Percentiles rank a stretch among this genome's conserved stretches.
Evolutionary conservation across 1,140 invertebrate species (phyloP).

Genomic region (Penaeus chinensis): DNA sequence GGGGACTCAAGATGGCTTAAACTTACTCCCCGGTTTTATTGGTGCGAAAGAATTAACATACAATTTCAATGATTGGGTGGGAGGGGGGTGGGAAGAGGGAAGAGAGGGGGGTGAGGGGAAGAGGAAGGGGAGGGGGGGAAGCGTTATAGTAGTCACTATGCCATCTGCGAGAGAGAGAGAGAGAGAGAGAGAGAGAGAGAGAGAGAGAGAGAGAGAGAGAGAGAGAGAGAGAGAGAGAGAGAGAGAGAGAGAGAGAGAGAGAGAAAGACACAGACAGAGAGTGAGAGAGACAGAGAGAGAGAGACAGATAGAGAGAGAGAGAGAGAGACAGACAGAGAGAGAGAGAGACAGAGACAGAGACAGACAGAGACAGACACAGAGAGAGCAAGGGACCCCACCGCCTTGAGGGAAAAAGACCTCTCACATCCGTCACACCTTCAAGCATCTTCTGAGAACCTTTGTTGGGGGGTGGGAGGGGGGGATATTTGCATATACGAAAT

Average conservation of each 20-base stretch:
- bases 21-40: neutral
- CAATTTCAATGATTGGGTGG: neutral
- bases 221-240: neutral
- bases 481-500: too few species aligned
- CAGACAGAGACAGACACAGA: slow-evolving; percentile 1
- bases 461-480: too few species aligned
- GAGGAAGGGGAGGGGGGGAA: neutral
- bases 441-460: too few species aligned
- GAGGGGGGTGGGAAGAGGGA: neutral
- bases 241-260: neutral
- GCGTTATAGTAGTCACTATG: neutral
- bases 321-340: neutral
- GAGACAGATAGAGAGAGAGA: neutral
- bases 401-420: too few species aligned
- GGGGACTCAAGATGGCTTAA: neutral
- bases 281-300: neutral
- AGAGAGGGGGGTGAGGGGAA: neutral
- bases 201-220: neutral
- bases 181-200: slow-evolving; percentile 4
- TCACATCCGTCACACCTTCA: too few species aligned
- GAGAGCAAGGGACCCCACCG: neutral
- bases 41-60: slow-evolving; percentile 14
- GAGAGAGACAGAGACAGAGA: slow-evolving; percentile 1
- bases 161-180: neutral
- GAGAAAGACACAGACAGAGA: neutral